Base-by-base conservation (phyloP, 2,797 vertebrate genomes). In the Bradypodion ventrale region DNA sequence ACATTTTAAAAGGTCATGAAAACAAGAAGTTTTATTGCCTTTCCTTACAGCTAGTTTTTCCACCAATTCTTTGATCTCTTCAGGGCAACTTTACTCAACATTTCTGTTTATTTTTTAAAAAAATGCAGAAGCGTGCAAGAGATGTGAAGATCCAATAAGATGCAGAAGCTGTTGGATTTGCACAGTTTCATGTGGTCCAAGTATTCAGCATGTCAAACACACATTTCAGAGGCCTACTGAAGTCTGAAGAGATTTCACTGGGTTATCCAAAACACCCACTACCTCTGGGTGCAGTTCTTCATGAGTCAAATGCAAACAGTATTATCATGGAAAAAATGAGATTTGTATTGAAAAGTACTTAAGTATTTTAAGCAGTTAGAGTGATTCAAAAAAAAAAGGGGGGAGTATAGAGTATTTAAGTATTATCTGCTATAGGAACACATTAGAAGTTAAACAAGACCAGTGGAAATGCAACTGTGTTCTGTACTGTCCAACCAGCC, bases 41-140 rank as follows among this genome's bases (percentile, higher is more conserved):
- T 94, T 85, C 94, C 90, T 92, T 90, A 94, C 92, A 92, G 89
- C 91, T 94, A 95, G 95, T 94, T 93, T 94, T 96, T 96, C 95
- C 91, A 93, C 95, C 94, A 89, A 78, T 70, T 94, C 89, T 92
- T 96, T 94, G 95, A 92, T 95, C 93, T 94, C 81, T 80, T 79
- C 92, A 92, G 93, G 91, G 89, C 81, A 90, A 97, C 93, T 94
- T 97, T 97, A 96, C 89, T 68, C 81, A 89, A 89, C 94, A 90
- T 91, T 94, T 95, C 92, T 89, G 93, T 94, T 96, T 94, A 70
- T 86, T 87, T 87, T 86, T 95, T 87, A 93, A 95, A 94, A 94
- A 83, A 35, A 8, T 49, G 60, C 1, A 83, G 90, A 9, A 69
- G 32, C 32, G 16, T 25, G 32, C 5, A 37, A 40, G 21, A 69